Evolutionary conservation across 2,888 invertebrate species (phyloP), one percentile per base, ranked within the genome.

Genomic region (Pseudeuparius sepicola): DNA sequence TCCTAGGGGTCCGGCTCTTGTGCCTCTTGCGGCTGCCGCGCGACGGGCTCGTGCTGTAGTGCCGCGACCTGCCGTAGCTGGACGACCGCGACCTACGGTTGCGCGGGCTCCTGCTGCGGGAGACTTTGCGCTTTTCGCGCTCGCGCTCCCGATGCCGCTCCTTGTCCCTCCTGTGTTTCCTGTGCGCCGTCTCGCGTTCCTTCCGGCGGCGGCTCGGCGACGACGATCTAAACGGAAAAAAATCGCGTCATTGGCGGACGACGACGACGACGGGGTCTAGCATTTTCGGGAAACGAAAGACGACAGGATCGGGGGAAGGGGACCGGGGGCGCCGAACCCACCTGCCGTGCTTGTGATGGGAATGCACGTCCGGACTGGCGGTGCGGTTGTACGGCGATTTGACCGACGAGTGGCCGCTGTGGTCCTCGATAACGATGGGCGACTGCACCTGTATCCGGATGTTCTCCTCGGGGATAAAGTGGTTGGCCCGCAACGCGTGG

Each of bases 91-190:
- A 64, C 15, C 73, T 66, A 1, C 75, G 67, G 1, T 72, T 66
- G 1, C 72, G 53, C 4, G 67, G 75, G 44, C 72, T 73, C 38
- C 76, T 66, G 27, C 77, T 77, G 39, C 72, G 67, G 0, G 75
- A 75, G 42, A 23, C 15, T 28, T 63, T 59, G 12, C 66, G 52
- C 38, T 66, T 64, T 14, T 66, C 66, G 23, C 66, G 52, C 17
- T 64, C 59, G 33, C 65, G 64, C 11, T 66, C 66, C 24, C 65
- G 51, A 14, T 65, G 60, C 33, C 65, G 64, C 11, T 66, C 66
- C 24, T 65, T 52, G 14, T 65, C 60, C 33, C 65, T 62, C 32
- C 65, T 57, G 41, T 65, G 67, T 45, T 66, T 60, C 31, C 66
- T 52, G 40, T 66, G 63, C 1, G 57, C 49, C 7, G 56, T 58